Conservation (phyloP, 2,888 invertebrate genomes). For the Tenthredo distinguenda region DNA sequence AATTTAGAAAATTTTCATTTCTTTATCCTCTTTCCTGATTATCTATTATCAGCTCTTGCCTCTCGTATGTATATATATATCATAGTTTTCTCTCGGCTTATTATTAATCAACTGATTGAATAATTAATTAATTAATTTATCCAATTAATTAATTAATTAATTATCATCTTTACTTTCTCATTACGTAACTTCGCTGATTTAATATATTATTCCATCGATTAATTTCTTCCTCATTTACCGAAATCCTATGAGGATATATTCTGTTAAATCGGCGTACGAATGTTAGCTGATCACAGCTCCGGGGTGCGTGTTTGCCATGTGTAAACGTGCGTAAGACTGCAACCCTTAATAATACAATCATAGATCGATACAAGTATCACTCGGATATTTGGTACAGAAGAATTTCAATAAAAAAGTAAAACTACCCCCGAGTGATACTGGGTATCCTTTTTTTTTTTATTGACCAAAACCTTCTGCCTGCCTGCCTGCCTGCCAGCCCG, state of each 20-base stretch:
- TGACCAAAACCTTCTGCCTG: slow-evolving; percentile 15
- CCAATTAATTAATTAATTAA: neutral
- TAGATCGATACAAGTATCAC: neutral
- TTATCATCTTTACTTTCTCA: neutral
- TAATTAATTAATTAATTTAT: neutral
- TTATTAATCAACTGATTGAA: neutral
- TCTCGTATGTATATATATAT: neutral
- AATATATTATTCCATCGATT: neutral
- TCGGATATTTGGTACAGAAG: neutral
- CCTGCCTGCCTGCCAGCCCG: slow-evolving; percentile 32
- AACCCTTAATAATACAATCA: neutral
- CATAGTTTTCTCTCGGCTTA: neutral
- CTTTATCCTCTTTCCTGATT: neutral
- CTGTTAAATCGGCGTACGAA: slow-evolving; percentile 20
- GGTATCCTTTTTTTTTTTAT: neutral
- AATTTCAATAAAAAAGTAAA: neutral
- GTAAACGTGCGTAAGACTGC: slow-evolving; percentile 28
- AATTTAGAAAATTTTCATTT: neutral
- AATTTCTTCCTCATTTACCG: neutral
- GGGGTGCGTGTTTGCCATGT: neutral
- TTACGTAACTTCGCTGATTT: neutral
- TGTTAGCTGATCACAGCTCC: neutral
- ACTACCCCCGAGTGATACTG: neutral
- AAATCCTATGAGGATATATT: neutral
- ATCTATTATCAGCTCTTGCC: neutral